phyloP scores from a whole-genome alignment of 2,797 vertebrate species.

The Sebastes miniatus region DNA sequence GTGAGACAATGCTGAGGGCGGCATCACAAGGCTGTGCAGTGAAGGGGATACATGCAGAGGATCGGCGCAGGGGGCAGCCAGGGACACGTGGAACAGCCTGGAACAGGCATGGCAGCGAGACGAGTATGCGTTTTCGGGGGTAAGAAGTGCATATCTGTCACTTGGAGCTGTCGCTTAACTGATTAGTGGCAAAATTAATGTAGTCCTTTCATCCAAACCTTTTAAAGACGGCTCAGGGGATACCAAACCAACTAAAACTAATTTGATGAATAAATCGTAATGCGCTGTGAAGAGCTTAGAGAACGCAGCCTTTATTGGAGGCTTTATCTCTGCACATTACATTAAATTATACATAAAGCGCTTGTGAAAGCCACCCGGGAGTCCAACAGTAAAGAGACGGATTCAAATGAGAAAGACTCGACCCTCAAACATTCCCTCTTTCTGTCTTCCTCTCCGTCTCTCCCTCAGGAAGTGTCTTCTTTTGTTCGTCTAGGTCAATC shows the following conservation, averaged over 20 bases:
- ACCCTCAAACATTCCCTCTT: conserved; percentile 52
- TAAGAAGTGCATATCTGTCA: conserved; percentile 68
- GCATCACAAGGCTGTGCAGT: not conserved
- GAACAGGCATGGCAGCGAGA: conserved; percentile 16
- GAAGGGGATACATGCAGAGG: not conserved
- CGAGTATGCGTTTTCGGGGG: conserved; percentile 46
- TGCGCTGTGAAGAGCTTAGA: conserved; percentile 78
- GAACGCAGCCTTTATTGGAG: conserved; percentile 71
- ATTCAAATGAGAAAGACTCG: conserved; percentile 62
- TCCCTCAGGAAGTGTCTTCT: conserved; percentile 61
- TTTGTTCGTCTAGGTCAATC: conserved; percentile 56
- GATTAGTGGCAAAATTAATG: conserved; percentile 83
- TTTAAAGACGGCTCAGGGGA: conserved; percentile 81
- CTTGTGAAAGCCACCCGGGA: conserved; percentile 72
- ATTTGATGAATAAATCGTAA: conserved; percentile 85
- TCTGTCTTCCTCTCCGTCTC: conserved; percentile 30
- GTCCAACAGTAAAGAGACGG: conserved; percentile 65
- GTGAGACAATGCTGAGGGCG: conserved; percentile 9
- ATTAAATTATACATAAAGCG: conserved; percentile 83
- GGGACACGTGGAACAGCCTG: conserved; percentile 22
- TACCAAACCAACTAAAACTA: conserved; percentile 79
- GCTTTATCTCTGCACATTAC: conserved; percentile 79
- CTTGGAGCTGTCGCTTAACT: conserved; percentile 75
- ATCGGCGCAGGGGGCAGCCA: conserved; percentile 10
- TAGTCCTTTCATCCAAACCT: conserved; percentile 81